phyloP scores from a whole-genome alignment of 2,113 vertebrate genomes.

The Marcusenius ussheri region DNA sequence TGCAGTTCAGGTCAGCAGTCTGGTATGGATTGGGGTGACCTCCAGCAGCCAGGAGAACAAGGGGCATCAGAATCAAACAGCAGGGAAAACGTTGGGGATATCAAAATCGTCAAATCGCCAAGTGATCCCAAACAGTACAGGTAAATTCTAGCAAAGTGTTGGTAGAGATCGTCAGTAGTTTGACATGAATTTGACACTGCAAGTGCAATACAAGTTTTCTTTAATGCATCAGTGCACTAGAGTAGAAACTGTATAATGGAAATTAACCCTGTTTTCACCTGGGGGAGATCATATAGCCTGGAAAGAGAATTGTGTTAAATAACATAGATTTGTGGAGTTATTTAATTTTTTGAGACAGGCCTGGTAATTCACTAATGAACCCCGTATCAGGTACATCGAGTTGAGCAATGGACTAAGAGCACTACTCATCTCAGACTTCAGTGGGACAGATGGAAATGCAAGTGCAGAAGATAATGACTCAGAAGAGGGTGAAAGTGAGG shows the following conservation, averaged over 20 bases:
- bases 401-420: conserved; percentile 80
- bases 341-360: neutral
- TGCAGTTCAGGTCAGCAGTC: conserved; percentile 31
- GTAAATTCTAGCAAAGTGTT: conserved; percentile 49
- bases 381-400: conserved; percentile 70
- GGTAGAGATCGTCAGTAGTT: neutral
- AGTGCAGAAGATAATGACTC: conserved; percentile 46
- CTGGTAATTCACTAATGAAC: neutral
- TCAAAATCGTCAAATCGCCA: conserved; percentile 78
- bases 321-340: neutral
- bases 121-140: conserved; percentile 93
- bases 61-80: conserved; percentile 1
- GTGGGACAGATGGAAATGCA: conserved; percentile 52
- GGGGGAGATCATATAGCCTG: neutral
- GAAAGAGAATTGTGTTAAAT: neutral
- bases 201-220: neutral
- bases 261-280: neutral
- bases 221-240: neutral
- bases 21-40: conserved; percentile 44
- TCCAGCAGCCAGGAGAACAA: conserved; percentile 25
- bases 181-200: neutral
- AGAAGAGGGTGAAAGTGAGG: conserved; percentile 56
- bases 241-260: neutral
- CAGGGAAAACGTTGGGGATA: conserved; percentile 62
- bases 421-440: conserved; percentile 87